Evolutionary conservation across 2,888 invertebrate species (phyloP), one percentile per base, ranked within the genome.

Genomic region (Conomelus anceps): DNA sequence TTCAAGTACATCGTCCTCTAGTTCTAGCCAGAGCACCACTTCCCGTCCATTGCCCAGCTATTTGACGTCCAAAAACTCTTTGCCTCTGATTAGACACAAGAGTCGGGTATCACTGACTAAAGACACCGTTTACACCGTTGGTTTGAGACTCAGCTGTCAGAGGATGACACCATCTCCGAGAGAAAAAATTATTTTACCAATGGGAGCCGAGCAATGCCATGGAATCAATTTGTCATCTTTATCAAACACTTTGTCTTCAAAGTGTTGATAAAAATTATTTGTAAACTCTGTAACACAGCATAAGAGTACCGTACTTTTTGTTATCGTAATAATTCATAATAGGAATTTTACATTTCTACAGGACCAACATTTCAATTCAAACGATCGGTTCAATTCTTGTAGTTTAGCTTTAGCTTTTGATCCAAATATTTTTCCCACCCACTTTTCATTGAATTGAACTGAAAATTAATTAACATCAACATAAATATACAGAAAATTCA

Each of bases 151-250:
- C n/a, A 89, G 87, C 17, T 90, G 90, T 63, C 89, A 87, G 23
- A 89, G 41, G 22, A 86, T 86, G 29, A 23, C 86, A 17, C 87
- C 90, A 4, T 87, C 90, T 0, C 90, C 90, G n/a, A 89, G 90
- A 34, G 90, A 90, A 26, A 89, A 90, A 22, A 63, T 90, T 24
- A 34, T 90, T 22, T 22, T 90, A 23, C 90, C 90, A 17, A 90
- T 90, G 90, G 90, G 90, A 22, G 23, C 22, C 23, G 90, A 90
- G 13, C 90, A 90, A 85, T 90, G 89, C 63, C 88, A 88, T 41
- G 90, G 88, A 84, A 29, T 90, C 41, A 88, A 88, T 29, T 84
- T 90, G 20, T 29, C 88, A 3, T 87, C 89, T 11, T 23, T 90
- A 29, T 89, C 89, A n/a, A 90, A 90, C 88, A 89, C 89, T n/a